Evolutionary conservation across 2,113 vertebrate species (phyloP).

Genomic region (Periophthalmus modestus): DNA sequence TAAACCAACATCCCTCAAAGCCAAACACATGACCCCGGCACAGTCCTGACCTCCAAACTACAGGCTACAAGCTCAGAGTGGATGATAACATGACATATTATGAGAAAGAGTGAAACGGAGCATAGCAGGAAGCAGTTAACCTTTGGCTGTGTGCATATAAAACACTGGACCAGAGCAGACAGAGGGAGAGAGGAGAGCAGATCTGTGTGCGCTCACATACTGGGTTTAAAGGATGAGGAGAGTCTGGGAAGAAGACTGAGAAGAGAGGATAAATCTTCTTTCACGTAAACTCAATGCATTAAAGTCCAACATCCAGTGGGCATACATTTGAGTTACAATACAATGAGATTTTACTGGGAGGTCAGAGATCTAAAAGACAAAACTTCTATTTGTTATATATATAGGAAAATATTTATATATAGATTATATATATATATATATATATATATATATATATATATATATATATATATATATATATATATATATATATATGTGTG

Average conservation of each 20-base stretch:
- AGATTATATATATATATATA: no score
- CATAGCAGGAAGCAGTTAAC: constrained; percentile 5
- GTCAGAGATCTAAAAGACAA: no score
- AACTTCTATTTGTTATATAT: no score
- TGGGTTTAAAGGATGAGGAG: background rate
- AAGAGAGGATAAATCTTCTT: background rate
- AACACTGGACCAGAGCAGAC: background rate
- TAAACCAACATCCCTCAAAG: background rate
- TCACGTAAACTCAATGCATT: background rate
- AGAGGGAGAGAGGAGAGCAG: background rate
- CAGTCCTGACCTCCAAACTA: background rate
- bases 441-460: no score
- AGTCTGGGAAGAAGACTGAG: background rate
- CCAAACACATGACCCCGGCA: background rate
- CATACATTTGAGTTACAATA: no score
- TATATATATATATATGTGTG: no score
- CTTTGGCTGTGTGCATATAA: background rate
- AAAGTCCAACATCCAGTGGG: background rate
- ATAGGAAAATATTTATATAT: no score
- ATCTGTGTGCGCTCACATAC: background rate
- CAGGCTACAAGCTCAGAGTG: background rate
- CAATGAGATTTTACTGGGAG: no score
- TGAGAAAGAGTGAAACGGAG: background rate
- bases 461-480: no score
- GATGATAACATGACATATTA: constrained; percentile 5